These are phyloP conservation scores for Nephila pilipes DNA, from an alignment of 1,140 invertebrate species.

Conservation along the genomic window DNA sequence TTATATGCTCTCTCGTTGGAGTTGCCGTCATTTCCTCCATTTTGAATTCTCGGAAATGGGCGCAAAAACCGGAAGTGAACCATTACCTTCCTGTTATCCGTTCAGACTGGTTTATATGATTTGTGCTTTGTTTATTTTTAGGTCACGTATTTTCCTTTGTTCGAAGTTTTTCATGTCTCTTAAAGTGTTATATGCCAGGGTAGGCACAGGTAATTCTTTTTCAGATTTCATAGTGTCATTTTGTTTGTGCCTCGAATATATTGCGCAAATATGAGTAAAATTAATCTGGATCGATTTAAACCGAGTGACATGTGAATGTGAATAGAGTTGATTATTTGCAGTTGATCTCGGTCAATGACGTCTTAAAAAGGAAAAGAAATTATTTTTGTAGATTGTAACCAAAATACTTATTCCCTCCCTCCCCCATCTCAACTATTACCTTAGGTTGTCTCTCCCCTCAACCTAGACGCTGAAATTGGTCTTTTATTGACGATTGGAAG, in stretches of 20 bases:
- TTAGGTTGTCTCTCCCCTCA: too few relatives aligned
- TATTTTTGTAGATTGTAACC: neutral
- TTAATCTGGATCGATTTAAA: constrained; percentile 15
- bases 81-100: constrained; percentile 72
- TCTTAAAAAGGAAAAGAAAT: neutral
- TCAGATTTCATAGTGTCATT: neutral
- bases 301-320: neutral
- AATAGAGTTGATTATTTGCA: neutral
- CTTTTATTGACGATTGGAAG: too few relatives aligned
- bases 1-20: constrained; percentile 16
- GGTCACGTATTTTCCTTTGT: constrained; percentile 68
- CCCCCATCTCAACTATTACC: too few relatives aligned
- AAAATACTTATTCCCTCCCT: too few relatives aligned
- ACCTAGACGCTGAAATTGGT: neutral
- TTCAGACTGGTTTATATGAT: constrained; percentile 14
- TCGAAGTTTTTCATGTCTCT: constrained; percentile 21
- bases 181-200: constrained; percentile 9
- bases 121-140: constrained; percentile 59
- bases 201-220: neutral
- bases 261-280: neutral
- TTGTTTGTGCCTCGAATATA: neutral
- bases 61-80: constrained; percentile 59
- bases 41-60: constrained; percentile 58
- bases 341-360: neutral
- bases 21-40: constrained; percentile 56